Base-by-base conservation (phyloP, 2,888 invertebrate genomes). In the Sturmia bella region DNA sequence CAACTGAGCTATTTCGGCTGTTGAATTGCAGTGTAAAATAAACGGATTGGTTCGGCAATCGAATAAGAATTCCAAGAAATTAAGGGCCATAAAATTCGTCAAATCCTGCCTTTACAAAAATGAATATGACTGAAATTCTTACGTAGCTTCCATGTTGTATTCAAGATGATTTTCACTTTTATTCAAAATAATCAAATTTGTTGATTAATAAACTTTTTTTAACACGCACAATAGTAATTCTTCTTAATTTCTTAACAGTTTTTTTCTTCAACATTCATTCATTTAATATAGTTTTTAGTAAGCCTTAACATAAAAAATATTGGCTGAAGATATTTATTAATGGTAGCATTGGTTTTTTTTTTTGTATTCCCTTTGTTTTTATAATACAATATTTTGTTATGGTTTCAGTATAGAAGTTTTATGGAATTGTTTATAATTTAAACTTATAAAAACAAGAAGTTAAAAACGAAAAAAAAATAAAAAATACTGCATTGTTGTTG, bases 1-100 rank as follows among this genome's bases (percentile, higher is more conserved):
- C 94, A 94, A 94, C 94, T 94, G 94, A 94, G 94, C 94, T 94
- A 94, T 94, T 94, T 94, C 94, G 94, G 94, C 93, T 32, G 32
- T n/a, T n/a, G n/a, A n/a, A n/a, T n/a, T n/a, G n/a, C n/a, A n/a
- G n/a, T n/a, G n/a, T n/a, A n/a, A n/a, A n/a, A n/a, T n/a, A n/a
- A n/a, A n/a, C n/a, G n/a, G n/a, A n/a, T n/a, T n/a, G n/a, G n/a
- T n/a, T n/a, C n/a, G n/a, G n/a, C n/a, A n/a, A n/a, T n/a, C n/a
- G n/a, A n/a, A n/a, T n/a, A n/a, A n/a, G n/a, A n/a, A n/a, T n/a
- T n/a, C n/a, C n/a, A n/a, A n/a, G n/a, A n/a, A n/a, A n/a, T n/a
- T n/a, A n/a, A n/a, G n/a, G n/a, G n/a, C n/a, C n/a, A n/a, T n/a
- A n/a, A n/a, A n/a, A n/a, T n/a, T n/a, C n/a, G n/a, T n/a, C n/a